These are phyloP conservation scores for Siniperca undulata DNA, from an alignment of 2,797 vertebrate species.

Conservation along the genomic window DNA sequence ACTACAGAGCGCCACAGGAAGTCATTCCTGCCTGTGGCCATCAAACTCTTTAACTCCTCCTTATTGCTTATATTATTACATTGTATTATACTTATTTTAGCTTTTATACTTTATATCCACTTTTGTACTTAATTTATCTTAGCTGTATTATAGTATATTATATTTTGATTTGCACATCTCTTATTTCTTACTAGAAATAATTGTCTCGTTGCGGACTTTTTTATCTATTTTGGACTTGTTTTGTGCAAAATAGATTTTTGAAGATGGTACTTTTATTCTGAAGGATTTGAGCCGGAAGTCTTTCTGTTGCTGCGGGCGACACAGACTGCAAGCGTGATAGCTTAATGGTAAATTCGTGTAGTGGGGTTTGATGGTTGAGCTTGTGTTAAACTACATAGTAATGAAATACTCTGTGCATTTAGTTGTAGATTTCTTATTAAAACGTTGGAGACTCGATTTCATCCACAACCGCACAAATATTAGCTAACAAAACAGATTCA, in stretches of 20 bases:
- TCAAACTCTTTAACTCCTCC: no score
- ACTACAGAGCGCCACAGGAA: no score
- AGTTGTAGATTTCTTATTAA: neutral
- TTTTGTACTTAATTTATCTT: no score
- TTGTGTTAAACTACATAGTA: neutral
- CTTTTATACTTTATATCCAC: no score
- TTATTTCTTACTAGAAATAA: no score
- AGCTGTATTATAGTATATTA: no score
- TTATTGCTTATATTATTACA: no score
- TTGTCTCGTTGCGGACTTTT: no score
- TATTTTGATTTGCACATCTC: no score
- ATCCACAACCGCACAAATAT: neutral
- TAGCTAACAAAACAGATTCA: neutral
- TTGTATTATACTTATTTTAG: no score
- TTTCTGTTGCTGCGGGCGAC: neutral
- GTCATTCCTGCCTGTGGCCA: no score
- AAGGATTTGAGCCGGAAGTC: constrained; percentile 37
- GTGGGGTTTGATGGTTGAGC: neutral
- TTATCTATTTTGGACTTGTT: no score
- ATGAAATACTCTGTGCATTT: neutral
- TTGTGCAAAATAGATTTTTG: neutral
- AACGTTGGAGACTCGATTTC: neutral
- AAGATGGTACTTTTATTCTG: constrained; percentile 44
- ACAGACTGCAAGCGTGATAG: neutral
- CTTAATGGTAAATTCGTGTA: constrained; percentile 12